Percentiles rank a stretch among this genome's conserved stretches.
These are phyloP conservation scores for Nymphalis urticae DNA, from an alignment of 2,888 invertebrate species.

Conservation along the genomic window DNA sequence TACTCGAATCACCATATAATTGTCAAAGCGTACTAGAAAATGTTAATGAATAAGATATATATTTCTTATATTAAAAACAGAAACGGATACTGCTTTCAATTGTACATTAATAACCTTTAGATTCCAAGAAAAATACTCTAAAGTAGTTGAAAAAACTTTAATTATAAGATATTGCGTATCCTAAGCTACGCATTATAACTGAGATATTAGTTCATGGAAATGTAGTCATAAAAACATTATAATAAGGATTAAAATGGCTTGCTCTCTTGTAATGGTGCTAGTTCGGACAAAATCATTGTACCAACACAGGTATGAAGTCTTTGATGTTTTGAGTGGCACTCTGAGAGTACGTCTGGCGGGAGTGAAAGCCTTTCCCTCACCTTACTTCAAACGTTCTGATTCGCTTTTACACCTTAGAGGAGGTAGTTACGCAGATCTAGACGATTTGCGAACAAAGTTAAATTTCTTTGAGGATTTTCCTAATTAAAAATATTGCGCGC, in stretches of 20 bases:
- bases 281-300: constrained; percentile 34
- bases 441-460: constrained; percentile 41
- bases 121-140: constrained; percentile 1
- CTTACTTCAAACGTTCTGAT: constrained; percentile 69
- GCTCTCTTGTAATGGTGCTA: constrained; percentile 16
- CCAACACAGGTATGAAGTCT: constrained; percentile 45
- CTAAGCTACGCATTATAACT: not conserved
- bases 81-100: not conserved
- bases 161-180: constrained; percentile 8
- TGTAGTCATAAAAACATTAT: constrained; percentile 1
- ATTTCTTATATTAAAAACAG: no score
- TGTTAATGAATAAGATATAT: no score
- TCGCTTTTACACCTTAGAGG: constrained; percentile 72
- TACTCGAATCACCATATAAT: no score
- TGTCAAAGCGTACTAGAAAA: no score
- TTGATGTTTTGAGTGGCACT: constrained; percentile 73
- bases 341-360: constrained; percentile 61
- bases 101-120: not conserved
- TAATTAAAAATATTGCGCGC: constrained; percentile 43
- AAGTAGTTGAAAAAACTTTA: constrained; percentile 8
- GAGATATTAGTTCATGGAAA: constrained; percentile 4
- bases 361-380: constrained; percentile 57
- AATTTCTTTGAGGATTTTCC: constrained; percentile 39
- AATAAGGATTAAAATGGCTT: constrained; percentile 19
- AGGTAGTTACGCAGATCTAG: constrained; percentile 46